Evolutionary conservation across 2,113 vertebrate genomes (phyloP), one percentile per base, ranked within the genome.

Genomic region (Rhynchomys soricoides): DNA sequence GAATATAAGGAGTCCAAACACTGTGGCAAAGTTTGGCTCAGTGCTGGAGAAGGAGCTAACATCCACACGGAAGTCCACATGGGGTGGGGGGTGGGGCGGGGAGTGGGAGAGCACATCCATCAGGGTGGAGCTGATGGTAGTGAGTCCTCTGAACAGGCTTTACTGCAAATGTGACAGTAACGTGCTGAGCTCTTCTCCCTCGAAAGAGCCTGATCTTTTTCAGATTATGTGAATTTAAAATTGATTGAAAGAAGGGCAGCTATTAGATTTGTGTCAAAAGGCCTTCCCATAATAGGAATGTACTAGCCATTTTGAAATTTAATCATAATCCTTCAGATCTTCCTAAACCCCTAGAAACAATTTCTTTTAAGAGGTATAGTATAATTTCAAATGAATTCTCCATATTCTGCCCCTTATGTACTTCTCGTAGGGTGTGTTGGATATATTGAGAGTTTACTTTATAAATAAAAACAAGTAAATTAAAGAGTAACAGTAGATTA

Each of bases 221-320:
- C 95, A 96, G 93, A 96, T 98, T 93, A 94, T 66, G 73, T 37
- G 73, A 96, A 95, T 96, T 78, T 95, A 91, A 97, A 96, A 96
- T 75, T 96, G 96, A 96, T 96, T 94, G 94, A 89, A 97, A 95
- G 73, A 92, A 93, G 77, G 74, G 90, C 91, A 79, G 73, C 94
- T 93, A 78, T 97, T 89, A 95, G 66, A 86, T 48, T 87, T 92
- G 75, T 95, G 96, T 96, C 96, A 95, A 95, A 97, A 93, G 90
- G 91, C 86, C 77, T 92, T 97, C 95, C 57, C 24, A 21, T 77
- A 75, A 94, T 81, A 81, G 96, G 95, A 97, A 96, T 70, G 70
- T 43, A 91, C 86, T 71, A 71, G 68, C 71, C 79, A 45, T 97
- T 96, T 86, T 78, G 74, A 87, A 95, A 95, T 93, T 96, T 97